Conservation (phyloP, 2,888 invertebrate genomes). For the Imbricaverruca yamaguchii region DNA sequence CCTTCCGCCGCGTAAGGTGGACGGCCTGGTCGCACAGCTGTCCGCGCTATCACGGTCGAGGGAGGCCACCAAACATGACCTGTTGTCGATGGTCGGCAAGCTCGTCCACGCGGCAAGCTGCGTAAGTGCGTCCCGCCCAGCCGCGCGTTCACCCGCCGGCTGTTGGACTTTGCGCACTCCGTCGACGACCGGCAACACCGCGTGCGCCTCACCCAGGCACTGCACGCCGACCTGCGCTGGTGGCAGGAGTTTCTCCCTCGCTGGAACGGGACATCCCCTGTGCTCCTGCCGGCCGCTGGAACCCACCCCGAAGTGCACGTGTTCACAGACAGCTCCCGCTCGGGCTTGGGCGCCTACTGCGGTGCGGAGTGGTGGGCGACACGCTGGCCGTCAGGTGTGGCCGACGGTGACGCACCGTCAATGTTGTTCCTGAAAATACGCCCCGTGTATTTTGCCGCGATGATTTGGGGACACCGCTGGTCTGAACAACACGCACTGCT, state of each 20-base stretch:
- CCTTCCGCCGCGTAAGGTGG: too few relatives aligned
- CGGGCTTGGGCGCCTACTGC: not conserved
- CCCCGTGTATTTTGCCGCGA: not conserved
- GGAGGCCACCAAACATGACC: not conserved
- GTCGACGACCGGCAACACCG: too few relatives aligned
- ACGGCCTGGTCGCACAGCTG: not conserved
- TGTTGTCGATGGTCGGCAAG: not conserved
- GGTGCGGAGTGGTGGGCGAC: too few relatives aligned
- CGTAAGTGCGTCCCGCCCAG: not conserved
- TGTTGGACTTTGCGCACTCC: not conserved
- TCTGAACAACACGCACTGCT: not conserved
- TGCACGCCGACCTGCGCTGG: not conserved
- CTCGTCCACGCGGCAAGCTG: not conserved
- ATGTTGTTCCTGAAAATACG: not conserved
- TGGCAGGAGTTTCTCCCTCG: not conserved
- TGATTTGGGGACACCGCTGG: not conserved
- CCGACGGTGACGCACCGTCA: too few relatives aligned
- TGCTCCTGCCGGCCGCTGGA: too few relatives aligned
- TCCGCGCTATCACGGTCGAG: not conserved
- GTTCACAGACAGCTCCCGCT: not conserved
- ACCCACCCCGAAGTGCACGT: too few relatives aligned
- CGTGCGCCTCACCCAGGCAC: not conserved
- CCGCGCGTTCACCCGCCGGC: not conserved
- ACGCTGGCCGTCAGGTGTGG: too few relatives aligned
- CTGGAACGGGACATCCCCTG: not conserved